A percentile compares a stretch with the other conserved stretches of the same genome.
phyloP scores from a whole-genome alignment of 2,113 vertebrate genomes.

The Lutjanus erythropterus region DNA sequence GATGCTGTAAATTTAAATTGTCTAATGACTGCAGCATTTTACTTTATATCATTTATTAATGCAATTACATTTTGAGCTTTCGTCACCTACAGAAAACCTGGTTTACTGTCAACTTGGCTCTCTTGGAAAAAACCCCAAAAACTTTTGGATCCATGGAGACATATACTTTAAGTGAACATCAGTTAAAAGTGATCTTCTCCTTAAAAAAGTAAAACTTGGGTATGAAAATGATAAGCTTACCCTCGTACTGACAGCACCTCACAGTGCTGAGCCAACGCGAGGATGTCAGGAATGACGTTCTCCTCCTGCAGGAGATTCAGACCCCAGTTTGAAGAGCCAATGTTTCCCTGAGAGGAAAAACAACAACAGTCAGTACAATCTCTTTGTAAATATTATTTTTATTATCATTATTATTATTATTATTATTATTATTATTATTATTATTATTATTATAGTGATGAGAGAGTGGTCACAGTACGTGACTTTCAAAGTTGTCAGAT shows the following conservation, averaged over 20 bases:
- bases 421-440: background rate
- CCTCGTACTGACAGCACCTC: conserved; percentile 96
- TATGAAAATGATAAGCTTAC: conserved; percentile 85
- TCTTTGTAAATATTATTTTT: background rate
- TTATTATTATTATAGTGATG: background rate
- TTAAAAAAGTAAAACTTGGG: too few species aligned
- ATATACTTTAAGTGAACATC: too few species aligned
- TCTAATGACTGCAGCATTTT: too few species aligned
- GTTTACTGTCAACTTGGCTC: too few species aligned
- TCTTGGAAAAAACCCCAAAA: too few species aligned
- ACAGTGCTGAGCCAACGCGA: conserved; percentile 93
- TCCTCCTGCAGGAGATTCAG: conserved; percentile 98
- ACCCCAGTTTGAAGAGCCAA: conserved; percentile 98
- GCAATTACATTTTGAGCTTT: background rate
- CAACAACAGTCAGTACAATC: conserved; percentile 2
- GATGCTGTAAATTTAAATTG: too few species aligned
- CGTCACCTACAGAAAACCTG: too few species aligned
- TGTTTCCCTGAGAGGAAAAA: conserved; percentile 90
- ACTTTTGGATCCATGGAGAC: too few species aligned
- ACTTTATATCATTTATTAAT: background rate
- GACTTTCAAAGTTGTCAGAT: too few species aligned
- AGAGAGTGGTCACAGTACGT: too few species aligned
- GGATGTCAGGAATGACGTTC: conserved; percentile 96
- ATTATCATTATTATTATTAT: background rate
- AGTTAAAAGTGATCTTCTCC: too few species aligned